phyloP scores from a whole-genome alignment of 2,113 vertebrate genomes.

The Heterocephalus glaber region DNA sequence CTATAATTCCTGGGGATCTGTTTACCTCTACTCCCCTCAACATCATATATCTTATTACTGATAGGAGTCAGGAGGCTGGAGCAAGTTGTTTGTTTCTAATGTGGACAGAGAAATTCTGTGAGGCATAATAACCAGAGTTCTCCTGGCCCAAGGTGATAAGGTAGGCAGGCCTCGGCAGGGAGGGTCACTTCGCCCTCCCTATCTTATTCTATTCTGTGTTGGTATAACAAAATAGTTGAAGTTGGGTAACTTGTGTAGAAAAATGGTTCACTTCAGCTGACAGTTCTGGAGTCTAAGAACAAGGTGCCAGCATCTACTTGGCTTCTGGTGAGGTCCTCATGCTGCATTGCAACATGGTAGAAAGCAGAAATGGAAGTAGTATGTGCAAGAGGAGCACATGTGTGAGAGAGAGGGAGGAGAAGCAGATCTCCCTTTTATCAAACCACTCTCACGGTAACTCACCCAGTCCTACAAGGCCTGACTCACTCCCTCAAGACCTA shows the following conservation, averaged over 20 bases:
- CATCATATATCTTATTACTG: neutral
- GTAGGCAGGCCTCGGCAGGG: fast-evolving
- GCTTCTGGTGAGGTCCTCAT: neutral
- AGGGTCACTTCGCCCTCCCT: neutral
- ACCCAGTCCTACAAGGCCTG: neutral
- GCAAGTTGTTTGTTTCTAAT: neutral
- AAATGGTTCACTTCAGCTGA: neutral
- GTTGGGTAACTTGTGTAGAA: neutral
- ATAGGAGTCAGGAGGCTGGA: neutral
- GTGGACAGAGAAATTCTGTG: neutral
- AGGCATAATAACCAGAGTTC: neutral
- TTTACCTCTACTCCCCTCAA: neutral
- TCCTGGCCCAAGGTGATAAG: neutral
- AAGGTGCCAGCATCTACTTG: neutral
- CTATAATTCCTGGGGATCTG: neutral
- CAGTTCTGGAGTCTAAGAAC: neutral
- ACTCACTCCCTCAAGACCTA: neutral
- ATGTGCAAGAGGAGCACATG: neutral
- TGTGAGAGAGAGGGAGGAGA: neutral
- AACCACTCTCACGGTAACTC: neutral
- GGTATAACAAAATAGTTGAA: neutral
- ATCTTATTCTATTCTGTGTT: neutral
- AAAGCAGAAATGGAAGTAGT: neutral
- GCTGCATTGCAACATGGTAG: neutral
- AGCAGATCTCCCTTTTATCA: no score